Base-by-base conservation (phyloP, 2,888 invertebrate genomes). In the Loripinus fragilis region DNA sequence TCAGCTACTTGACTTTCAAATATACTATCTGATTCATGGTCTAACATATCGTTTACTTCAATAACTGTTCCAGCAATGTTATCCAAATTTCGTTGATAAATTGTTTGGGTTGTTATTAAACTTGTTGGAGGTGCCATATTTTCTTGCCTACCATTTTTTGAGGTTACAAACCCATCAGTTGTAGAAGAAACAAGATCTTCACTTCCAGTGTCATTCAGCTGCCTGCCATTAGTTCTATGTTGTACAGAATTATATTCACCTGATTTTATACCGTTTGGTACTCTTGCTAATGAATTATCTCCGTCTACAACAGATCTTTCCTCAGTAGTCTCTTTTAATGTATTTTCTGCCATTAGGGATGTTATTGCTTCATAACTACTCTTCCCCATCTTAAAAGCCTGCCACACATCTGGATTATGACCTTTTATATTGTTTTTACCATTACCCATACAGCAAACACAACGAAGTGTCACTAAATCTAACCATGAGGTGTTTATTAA, bases 391-490 rank as follows among this genome's bases (percentile, higher is more conserved):
- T 41, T 42, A 7, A 67, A 20, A 3, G 67, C 67, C 12, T 67
- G 67, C 45, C 42, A 41, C 1, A 67, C 45, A 42, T 67, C 67
- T 25, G 33, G 7, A 45, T 38, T 23, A 28, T 45, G 67, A 23
- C 67, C 67, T 25, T 41, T 67, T 8, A 67, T 20, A 8, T 7
- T 30, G 28, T 28, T 35, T 42, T 41, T 42, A 2, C 41, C 67
- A 30, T 28, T 7, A 23, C 68, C 50, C 70, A 75, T 64, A 25
- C 75, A 75, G 33, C 69, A 55, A 2, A 48, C 17, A 42, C 70
- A 75, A 0, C 75, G 45, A 12, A 75, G 38, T 25, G 64, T 41
- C 50, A 69, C 48, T 3, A 60, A 38, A 25, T 75, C 75, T n/a
- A 75, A 45, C 75, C 75, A 75, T 30, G 65, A 25, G 1, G 55